Evolutionary conservation across 2,888 invertebrate genomes (phyloP).

Genomic region (Scelioninae gen. 2): DNA sequence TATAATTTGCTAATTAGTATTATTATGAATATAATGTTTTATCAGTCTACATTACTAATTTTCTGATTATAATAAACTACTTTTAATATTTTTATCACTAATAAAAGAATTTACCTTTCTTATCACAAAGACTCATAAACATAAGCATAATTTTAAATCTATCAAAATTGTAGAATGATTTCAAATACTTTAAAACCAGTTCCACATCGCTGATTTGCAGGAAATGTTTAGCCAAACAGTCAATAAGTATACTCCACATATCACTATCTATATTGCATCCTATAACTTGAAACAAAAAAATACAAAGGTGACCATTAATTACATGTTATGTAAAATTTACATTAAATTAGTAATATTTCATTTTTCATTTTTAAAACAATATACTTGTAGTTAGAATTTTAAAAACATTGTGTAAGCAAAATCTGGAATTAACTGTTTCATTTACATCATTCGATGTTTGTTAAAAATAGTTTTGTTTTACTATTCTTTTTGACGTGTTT

Average conservation of each 20-base stretch:
- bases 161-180: slow-evolving; percentile 68
- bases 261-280: slow-evolving; percentile 74
- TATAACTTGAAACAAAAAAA: slow-evolving; percentile 68
- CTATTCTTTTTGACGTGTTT: no score
- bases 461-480: no score
- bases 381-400: not conserved
- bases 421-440: no score
- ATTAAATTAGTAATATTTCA: no score
- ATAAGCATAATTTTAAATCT: slow-evolving; percentile 73
- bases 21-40: no score
- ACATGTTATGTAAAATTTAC: no score
- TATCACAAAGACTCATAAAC: slow-evolving; percentile 72
- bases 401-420: no score
- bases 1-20: no score
- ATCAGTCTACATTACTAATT: no score
- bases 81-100: not conserved
- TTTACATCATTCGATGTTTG: not conserved
- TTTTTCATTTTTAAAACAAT: no score
- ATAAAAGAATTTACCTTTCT: slow-evolving; percentile 59
- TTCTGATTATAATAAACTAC: not conserved
- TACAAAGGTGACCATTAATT: not conserved
- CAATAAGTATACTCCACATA: slow-evolving; percentile 73
- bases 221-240: slow-evolving; percentile 73
- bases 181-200: slow-evolving; percentile 66
- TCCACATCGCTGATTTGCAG: slow-evolving; percentile 68